Evolutionary conservation across 2,888 invertebrate genomes (phyloP), one percentile per base, ranked within the genome.

Genomic region (Mythimna loreyi): DNA sequence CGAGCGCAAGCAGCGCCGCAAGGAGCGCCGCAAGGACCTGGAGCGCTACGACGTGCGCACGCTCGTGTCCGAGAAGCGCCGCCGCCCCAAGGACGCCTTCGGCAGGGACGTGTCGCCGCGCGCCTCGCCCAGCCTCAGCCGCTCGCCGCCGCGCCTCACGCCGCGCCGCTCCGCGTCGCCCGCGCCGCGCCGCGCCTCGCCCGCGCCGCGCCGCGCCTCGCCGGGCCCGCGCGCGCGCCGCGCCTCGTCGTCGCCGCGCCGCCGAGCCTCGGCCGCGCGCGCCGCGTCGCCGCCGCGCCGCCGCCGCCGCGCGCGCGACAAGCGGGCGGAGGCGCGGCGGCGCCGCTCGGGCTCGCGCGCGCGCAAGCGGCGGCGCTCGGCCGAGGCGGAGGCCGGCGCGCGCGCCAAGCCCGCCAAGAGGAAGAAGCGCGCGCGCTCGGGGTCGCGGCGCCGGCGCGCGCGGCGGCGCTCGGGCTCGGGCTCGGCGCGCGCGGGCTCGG

Each of bases 21-120:
- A 87, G 82, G 96, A 92, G 75, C 98, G 97, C 86, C 96, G 98
- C 21, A 97, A 98, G 86, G 98, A 98, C 86, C 93, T 98, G 60
- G 98, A 97, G 85, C 96, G 98, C 4, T 98, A 98, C 90, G 97
- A 98, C 93, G 98, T 98, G 13, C 96, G 98, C 50, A 97, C 97
- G 74, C 94, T 98, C 47, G 97, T 98, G 11, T 96, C 97, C 7
- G 97, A 97, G 75, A 97, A 97, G 82, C 97, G 97, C 0, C 94
- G 96, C 69, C 95, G 96, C 45, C 94, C 96, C 65, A 98, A 97
- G 91, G 98, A 98, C 91, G 97, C 97, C 61, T 98, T 98, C 92
- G 98, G 98, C 0, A 96, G 98, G 16, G 98, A 98, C 91, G 96
- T 97, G 64, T 96, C 96, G 1, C 95, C 94, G 85, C 72, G 77